Conservation (phyloP, 1,140 invertebrate species). For the Probaryconus sp. region DNA sequence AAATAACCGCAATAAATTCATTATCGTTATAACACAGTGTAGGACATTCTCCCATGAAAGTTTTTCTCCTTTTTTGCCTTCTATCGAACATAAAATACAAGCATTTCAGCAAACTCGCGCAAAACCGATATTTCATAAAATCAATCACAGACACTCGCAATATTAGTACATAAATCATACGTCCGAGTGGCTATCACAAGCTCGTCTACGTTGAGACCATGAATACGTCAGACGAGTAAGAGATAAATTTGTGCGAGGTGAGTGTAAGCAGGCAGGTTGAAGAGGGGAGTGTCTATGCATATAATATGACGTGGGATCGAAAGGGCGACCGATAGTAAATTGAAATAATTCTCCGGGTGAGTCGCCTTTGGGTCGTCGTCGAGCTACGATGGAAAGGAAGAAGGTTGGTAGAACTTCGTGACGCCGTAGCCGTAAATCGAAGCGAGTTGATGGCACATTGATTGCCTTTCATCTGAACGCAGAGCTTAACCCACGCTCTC, state of each 20-base stretch:
- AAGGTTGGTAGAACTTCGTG: conserved; percentile 65
- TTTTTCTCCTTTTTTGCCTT: conserved; percentile 3
- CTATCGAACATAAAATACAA: conserved; percentile 37
- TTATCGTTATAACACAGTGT: conserved; percentile 20
- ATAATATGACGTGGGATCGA: conserved; percentile 63
- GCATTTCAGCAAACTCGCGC: conserved; percentile 45
- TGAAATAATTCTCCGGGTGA: conserved; percentile 75
- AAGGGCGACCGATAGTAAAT: conserved; percentile 71
- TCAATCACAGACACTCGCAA: conserved; percentile 57
- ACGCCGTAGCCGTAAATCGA: conserved; percentile 76
- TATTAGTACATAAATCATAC: conserved; percentile 63
- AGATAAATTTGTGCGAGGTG: conserved; percentile 62
- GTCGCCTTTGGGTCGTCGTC: conserved; percentile 68
- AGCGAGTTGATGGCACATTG: conserved; percentile 76
- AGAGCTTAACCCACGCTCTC: conserved; percentile 46
- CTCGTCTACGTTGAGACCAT: conserved; percentile 55
- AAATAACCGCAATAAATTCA: conserved; percentile 36
- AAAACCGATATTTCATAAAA: conserved; percentile 59
- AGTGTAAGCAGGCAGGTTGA: conserved; percentile 36
- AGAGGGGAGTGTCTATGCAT: conserved; percentile 61
- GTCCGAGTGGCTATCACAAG: conserved; percentile 56
- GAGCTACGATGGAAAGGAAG: conserved; percentile 49
- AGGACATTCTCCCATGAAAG: conserved; percentile 3
- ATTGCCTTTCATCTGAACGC: conserved; percentile 76
- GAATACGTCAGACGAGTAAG: conserved; percentile 62